Evolutionary conservation across 35 echinoderm and acorn worm species (phyloP), one percentile per base, ranked within the genome.

Genomic region (Stichopus chloronotus): DNA sequence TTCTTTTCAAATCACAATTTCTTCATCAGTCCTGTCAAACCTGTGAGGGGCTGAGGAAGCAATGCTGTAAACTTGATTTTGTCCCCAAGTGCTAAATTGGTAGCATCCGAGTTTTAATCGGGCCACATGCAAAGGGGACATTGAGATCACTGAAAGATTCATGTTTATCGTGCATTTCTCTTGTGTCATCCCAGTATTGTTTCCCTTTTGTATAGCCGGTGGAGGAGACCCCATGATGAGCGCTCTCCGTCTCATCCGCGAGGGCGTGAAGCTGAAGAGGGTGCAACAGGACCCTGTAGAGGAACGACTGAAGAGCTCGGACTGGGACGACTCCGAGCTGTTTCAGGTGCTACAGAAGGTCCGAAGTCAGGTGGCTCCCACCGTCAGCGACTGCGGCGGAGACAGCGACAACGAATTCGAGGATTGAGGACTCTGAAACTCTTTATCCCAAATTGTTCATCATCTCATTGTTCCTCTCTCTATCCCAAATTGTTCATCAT

Each of bases 291-390:
- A 77, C 21, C 8, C 9, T 13, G 88, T 20, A 19, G 92, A 83
- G 2, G 78, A 91, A 5, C 9, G 65, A 11, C 17, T 72, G 60
- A 94, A 90, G 57, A 79, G 71, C 22, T 90, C 60, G 9, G 25
- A 93, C 78, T 91, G 92, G 92, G 95, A 96, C 43, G 91, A 91
- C 78, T 91, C 92, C 5, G 95, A 96, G 76, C 76, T 96, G 23
- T 94, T 96, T 78, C 83, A 84, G 43, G 88, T 55, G 19, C 78
- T 96, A 57, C 93, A 87, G 53, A 93, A 93, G 74, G 87, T 96
- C 55, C 69, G 95, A 79, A 52, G 58, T 59, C 87, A 94, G 65
- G 92, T 93, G 0, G 95, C 93, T 24, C 86, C 86, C 9, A 88
- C 86, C 4, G 11, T 88, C 0, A 88, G 65, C 65, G 86, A 88